Evolutionary conservation across 2,888 invertebrate genomes (phyloP).

Genomic region (Apotomis capreana): DNA sequence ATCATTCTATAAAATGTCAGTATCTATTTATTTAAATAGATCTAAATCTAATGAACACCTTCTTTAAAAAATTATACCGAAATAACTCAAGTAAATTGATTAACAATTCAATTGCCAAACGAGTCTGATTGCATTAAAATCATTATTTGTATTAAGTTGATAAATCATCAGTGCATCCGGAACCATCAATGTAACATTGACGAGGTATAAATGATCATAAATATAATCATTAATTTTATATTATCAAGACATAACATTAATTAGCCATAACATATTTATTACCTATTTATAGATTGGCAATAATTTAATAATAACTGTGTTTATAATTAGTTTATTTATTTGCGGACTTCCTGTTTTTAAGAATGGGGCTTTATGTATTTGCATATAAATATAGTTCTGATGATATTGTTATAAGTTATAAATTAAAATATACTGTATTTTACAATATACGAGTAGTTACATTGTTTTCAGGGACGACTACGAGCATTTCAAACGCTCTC

Average conservation of each 20-base stretch:
- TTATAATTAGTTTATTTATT: slow-evolving; percentile 17
- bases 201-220: neutral
- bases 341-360: slow-evolving; percentile 17
- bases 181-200: neutral
- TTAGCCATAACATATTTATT: neutral
- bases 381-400: neutral
- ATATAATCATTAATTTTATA: slow-evolving; percentile 9
- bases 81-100: too few species aligned
- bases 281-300: slow-evolving; percentile 10
- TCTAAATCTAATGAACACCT: too few species aligned
- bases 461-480: too few species aligned
- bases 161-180: neutral
- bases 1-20: too few species aligned
- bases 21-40: too few species aligned
- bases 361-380: neutral
- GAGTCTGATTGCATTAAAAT: too few species aligned
- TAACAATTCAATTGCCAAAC: too few species aligned
- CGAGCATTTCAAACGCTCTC: too few species aligned
- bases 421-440: too few species aligned
- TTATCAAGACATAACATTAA: neutral
- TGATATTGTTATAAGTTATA: too few species aligned
- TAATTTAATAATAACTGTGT: slow-evolving; percentile 13
- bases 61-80: too few species aligned
- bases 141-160: neutral
- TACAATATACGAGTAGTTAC: too few species aligned